Evolutionary conservation across 1,140 invertebrate genomes (phyloP), one percentile per base, ranked within the genome.

Genomic region (Leptonema lineaticorne): DNA sequence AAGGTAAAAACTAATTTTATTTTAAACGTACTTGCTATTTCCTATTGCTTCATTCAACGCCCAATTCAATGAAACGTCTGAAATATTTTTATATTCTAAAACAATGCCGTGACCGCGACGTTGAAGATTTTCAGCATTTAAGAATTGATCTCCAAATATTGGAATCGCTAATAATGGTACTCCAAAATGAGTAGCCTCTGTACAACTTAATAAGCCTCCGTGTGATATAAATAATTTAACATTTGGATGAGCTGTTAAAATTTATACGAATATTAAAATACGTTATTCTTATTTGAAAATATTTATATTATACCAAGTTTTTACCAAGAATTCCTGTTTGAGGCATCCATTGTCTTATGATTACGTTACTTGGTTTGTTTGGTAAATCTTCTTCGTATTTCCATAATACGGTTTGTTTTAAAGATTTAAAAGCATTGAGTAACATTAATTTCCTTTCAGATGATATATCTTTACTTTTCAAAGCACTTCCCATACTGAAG

Each of bases 311-410:
- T 56, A 11, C 8, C 20, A 46, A 46, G 5, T 33, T 53, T 18
- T 16, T 69, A 68, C 74, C 82, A 45, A 91, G 76, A 69, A 91
- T 81, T 73, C 89, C 88, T 30, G 82, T 84, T 71, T 92, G 90
- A 0, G 89, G 89, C 1, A 90, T 78, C 90, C 90, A 92, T 41
- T 85, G 84, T 7, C 80, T 78, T 1, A 89, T 74, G 71, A 86
- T 82, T 0, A 92, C 82, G 77, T 92, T 92, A 0, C 75, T 56
- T 0, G 87, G 82, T 30, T 85, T 76, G 2, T 78, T 77, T 0
- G 81, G 75, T 1, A 85, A 57, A 2, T 85, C 81, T 0, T 75
- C 78, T 73, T 90, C 88, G 74, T 84, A 90, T 73, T 91, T 90
- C 88, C 87, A 90, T 0, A 90, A 75, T 0, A 90, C 81, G 8